Base-by-base conservation (phyloP, 2,797 vertebrate species). In the Acanthopagrus latus region DNA sequence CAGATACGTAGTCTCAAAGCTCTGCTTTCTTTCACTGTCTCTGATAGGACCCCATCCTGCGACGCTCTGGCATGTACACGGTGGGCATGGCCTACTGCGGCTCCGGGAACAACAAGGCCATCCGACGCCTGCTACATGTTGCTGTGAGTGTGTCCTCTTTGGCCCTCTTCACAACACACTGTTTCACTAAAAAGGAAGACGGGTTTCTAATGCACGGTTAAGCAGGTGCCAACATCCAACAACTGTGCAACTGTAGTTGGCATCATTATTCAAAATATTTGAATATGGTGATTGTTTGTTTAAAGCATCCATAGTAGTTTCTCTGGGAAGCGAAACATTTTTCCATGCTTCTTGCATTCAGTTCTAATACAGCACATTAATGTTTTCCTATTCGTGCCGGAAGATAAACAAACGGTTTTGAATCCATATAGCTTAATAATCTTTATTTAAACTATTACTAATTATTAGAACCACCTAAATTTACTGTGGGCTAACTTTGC, bases 41-140 rank as follows among this genome's bases (percentile, higher is more conserved):
- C 18, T 58, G 64, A 54, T 80, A 95, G 95, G 94, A 95, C 87
- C 98, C 98, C 21, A 99, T 99, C 91, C 95, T 99, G 78, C 95
- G 98, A 57, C 96, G 98, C 48, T 99, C 98, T 51, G 98, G 98
- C 90, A 99, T 99, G 98, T 99, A 99, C 95, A 98, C 97, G 0
- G 98, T 99, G 71, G 98, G 97, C 74, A 99, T 99, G 98, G 98
- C 98, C 18, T 99, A 99, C 89, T 99, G 98, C 33, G 98, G 98
- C 89, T 99, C 98, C 1, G 98, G 98, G 83, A 99, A 99, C 95
- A 99, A 99, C 95, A 99, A 99, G 92, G 98, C 98, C 58, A 99
- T 99, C 89, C 94, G 98, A 65, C 97, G 98, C 56, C 95, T 99
- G 47, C 95, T 99, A 8, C 98, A 99, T 44, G 98, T 99, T 63